Base-by-base conservation (phyloP, 1,140 invertebrate species). In the Nomia melanderi region DNA sequence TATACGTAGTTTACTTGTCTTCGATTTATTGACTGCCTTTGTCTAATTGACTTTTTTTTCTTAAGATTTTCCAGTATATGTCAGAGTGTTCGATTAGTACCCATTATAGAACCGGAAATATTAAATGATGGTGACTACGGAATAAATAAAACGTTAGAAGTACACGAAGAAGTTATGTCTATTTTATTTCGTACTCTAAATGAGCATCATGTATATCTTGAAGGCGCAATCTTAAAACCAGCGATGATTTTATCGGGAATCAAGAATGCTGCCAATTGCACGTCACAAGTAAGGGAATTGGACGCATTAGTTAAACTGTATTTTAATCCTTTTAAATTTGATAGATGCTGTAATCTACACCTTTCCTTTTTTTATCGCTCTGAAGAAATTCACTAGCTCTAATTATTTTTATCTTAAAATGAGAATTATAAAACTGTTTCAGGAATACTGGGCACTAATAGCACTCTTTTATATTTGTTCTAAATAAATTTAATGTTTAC, bases 101-200 rank as follows among this genome's bases (percentile, higher is more conserved):
- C 98, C 0, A 99, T 99, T 87, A 97, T 99, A 73, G 98, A 99
- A 91, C 98, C 98, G n/a, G 98, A 99, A 92, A 93, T 95, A 23
- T 86, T 95, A 54, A 95, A 95, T 85, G 95, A 96, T 93, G 97
- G 98, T 85, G 95, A 96, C 47, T 98, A 99, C 90, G 97, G 27
- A 17, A 84, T 85, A 72, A 57, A 85, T 33, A 53, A 27, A 23
- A 56, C 74, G 9, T 47, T 75, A 11, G 63, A 78, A 44, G 65
- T 78, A 53, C 78, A 81, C 23, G 78, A 85, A 64, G 74, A 86
- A 27, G 65, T 85, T 3, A 0, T 78, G 7, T 85, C 83, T 0
- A 67, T 78, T 12, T 29, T 84, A 33, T 82, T 87, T 39, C 71
- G 89, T 93, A 97, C 98, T 17, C 93, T 99, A 17, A 96, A 95